phyloP scores from a whole-genome alignment of 2,797 vertebrate genomes.

The Anisognathus igniventris region DNA sequence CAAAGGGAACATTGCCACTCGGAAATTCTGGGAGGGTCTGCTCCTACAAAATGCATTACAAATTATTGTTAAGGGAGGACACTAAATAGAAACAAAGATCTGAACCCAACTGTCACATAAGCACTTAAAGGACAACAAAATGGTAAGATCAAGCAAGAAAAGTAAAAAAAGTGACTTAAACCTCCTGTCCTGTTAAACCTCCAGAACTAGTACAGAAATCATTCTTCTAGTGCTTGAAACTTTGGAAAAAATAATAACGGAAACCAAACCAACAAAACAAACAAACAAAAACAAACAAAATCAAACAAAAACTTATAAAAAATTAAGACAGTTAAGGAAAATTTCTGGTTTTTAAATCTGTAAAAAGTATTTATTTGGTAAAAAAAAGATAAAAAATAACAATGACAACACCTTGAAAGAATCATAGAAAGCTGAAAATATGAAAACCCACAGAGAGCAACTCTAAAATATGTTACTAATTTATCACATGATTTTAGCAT shows the following conservation, averaged over 20 bases:
- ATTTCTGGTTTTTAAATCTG: background rate
- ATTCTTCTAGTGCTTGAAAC: background rate
- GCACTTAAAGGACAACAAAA: background rate
- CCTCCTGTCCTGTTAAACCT: background rate
- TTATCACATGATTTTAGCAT: background rate
- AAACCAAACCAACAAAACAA: background rate
- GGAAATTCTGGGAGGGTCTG: background rate
- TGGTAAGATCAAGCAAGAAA: background rate
- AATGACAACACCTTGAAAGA: background rate
- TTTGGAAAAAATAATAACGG: fast-evolving
- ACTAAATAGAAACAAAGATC: background rate
- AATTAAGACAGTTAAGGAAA: background rate
- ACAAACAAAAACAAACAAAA: background rate
- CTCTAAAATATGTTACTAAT: background rate
- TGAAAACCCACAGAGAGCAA: background rate
- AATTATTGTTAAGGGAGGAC: background rate
- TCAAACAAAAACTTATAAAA: background rate
- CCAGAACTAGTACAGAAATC: background rate
- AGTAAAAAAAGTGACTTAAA: background rate
- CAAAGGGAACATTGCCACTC: background rate
- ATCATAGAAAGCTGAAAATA: background rate
- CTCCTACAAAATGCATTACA: background rate
- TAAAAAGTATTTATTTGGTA: background rate
- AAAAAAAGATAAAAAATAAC: background rate
- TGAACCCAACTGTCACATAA: background rate